These are phyloP conservation scores for Crocidura indochinensis DNA, from an alignment of 2,797 vertebrate species.

Conservation along the genomic window DNA sequence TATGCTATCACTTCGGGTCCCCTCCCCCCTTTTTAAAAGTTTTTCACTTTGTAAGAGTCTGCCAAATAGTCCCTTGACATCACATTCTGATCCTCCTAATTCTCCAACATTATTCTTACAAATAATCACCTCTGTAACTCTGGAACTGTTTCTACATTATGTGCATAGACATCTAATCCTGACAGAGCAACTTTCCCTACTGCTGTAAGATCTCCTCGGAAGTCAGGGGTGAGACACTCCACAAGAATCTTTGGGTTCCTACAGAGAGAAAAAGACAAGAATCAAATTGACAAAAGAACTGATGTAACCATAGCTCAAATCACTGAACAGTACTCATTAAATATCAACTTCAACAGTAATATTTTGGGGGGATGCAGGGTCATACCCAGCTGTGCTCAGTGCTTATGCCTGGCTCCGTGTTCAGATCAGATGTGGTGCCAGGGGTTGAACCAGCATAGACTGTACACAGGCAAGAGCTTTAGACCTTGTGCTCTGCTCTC, in stretches of 20 bases:
- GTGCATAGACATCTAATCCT: slow-evolving; percentile 97
- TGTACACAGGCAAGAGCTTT: too few relatives aligned
- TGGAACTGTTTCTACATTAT: slow-evolving; percentile 98
- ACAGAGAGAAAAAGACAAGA: slow-evolving; percentile 8
- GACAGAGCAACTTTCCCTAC: slow-evolving; percentile 95
- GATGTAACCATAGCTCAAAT: not conserved
- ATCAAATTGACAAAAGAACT: not conserved
- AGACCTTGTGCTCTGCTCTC: too few relatives aligned
- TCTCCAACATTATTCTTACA: not conserved
- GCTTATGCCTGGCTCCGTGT: too few relatives aligned
- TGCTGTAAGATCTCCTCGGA: slow-evolving; percentile 94
- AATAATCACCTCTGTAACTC: slow-evolving; percentile 95
- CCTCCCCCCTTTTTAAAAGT: not conserved
- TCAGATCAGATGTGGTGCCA: too few relatives aligned
- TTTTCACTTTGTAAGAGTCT: slow-evolving; percentile 34
- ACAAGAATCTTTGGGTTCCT: slow-evolving; percentile 95
- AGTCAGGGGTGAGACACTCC: slow-evolving; percentile 98
- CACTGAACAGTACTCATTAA: not conserved
- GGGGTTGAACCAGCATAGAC: too few relatives aligned
- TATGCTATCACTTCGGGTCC: too few relatives aligned
- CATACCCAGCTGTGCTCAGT: too few relatives aligned
- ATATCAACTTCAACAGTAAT: not conserved
- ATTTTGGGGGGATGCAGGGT: too few relatives aligned
- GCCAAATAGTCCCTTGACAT: not conserved
- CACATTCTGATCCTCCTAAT: not conserved